A percentile compares a stretch with the other conserved stretches of the same genome.
Evolutionary conservation across 2,888 invertebrate species (phyloP).

Genomic region (Mayetiola destructor): DNA sequence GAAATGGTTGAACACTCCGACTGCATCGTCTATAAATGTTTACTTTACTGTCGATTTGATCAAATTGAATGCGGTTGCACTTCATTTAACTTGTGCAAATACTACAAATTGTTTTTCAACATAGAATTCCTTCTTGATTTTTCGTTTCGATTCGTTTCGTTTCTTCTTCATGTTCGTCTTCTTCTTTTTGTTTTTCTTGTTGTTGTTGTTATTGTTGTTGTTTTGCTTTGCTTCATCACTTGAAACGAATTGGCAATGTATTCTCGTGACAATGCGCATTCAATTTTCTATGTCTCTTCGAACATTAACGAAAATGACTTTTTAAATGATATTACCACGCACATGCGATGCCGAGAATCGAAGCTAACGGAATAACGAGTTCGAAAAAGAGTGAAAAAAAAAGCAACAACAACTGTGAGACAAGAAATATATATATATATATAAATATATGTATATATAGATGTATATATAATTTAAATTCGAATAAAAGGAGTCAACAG

Average conservation of each 20-base stretch:
- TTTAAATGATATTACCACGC: slow-evolving; percentile 13
- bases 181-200: not conserved
- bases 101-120: slow-evolving; percentile 1
- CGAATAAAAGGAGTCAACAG: no score
- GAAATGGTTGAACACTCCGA: no score
- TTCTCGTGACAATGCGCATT: slow-evolving; percentile 4
- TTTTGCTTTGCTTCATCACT: not conserved
- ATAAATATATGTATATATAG: no score
- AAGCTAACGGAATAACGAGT: not conserved
- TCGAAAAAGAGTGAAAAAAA: no score
- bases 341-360: not conserved
- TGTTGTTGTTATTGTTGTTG: not conserved
- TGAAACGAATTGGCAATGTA: not conserved
- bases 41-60: slow-evolving; percentile 13
- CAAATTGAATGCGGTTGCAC: slow-evolving; percentile 2
- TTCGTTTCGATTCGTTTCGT: not conserved
- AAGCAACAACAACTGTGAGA: no score
- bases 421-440: no score
- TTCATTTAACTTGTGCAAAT: slow-evolving; percentile 11
- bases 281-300: slow-evolving; percentile 5
- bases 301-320: slow-evolving; percentile 11
- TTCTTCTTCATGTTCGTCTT: not conserved
- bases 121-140: not conserved
- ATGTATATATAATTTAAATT: no score
- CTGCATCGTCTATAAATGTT: not conserved